These are phyloP conservation scores for Atherix ibis DNA, from an alignment of 2,888 invertebrate species.

Conservation along the genomic window DNA sequence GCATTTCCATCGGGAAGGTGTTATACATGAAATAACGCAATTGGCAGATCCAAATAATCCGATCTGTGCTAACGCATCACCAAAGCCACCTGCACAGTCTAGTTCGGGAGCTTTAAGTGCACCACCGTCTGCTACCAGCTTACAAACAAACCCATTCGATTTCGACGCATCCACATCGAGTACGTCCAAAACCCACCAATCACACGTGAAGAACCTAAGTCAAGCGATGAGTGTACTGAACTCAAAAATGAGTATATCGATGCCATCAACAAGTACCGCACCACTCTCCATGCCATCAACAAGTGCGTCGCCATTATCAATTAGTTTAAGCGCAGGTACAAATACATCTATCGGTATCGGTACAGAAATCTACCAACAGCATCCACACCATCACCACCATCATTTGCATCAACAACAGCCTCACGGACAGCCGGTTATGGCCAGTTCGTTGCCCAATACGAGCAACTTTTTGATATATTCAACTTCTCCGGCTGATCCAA, in stretches of 20 bases:
- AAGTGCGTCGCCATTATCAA: constrained; percentile 14
- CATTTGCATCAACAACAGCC: constrained; percentile 6
- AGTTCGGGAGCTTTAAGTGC: constrained; percentile 25
- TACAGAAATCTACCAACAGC: constrained; percentile 6
- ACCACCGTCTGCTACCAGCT: constrained; percentile 24
- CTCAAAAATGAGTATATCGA: constrained; percentile 17
- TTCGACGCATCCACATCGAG: constrained; percentile 21
- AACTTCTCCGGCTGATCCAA: constrained; percentile 17
- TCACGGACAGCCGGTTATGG: constrained; percentile 2
- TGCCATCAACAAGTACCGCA: constrained; percentile 16
- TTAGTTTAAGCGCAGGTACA: constrained; percentile 17
- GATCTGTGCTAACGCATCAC: constrained; percentile 37
- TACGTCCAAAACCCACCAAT: constrained; percentile 14
- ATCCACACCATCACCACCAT: neutral
- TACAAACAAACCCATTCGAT: constrained; percentile 27
- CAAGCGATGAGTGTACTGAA: constrained; percentile 25
- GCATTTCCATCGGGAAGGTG: constrained; percentile 93
- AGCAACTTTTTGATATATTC: constrained; percentile 15
- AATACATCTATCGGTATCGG: constrained; percentile 9
- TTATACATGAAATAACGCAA: constrained; percentile 72
- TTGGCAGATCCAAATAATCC: constrained; percentile 52
- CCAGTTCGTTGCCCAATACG: constrained; percentile 14
- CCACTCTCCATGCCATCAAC: constrained; percentile 13
- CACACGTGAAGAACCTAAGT: constrained; percentile 23
- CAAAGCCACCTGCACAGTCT: constrained; percentile 35